These are phyloP conservation scores for Zalophus californianus DNA, from an alignment of 2,797 vertebrate species.

Conservation along the genomic window DNA sequence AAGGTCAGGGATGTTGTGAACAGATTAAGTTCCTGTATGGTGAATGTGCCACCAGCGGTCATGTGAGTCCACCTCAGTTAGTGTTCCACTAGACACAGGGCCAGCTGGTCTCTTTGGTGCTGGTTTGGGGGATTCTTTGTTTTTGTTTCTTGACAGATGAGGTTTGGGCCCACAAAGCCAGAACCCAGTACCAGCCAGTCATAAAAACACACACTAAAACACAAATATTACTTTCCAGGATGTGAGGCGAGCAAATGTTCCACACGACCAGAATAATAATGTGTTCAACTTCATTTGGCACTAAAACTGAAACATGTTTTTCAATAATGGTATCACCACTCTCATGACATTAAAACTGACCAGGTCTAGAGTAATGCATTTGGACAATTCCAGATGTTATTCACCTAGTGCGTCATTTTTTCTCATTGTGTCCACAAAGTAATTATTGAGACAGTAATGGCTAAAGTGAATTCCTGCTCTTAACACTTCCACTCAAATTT, in stretches of 20 bases:
- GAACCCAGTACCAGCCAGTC: background rate
- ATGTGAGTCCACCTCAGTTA: background rate
- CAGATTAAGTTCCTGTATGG: background rate
- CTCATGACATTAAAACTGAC: conserved; percentile 23
- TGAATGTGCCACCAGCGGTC: background rate
- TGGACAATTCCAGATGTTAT: conserved; percentile 21
- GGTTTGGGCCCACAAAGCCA: conserved; percentile 8
- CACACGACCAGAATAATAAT: background rate
- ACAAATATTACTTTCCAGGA: conserved; percentile 7
- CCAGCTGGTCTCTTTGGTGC: conserved; percentile 39
- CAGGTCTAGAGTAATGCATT: background rate
- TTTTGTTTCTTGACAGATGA: conserved; percentile 45
- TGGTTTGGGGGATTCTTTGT: background rate
- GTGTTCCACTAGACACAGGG: background rate
- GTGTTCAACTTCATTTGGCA: background rate
- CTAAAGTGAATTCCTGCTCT: background rate
- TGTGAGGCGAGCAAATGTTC: background rate
- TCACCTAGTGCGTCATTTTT: conserved; percentile 29
- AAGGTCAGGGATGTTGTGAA: conserved; percentile 1
- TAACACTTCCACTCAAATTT: background rate
- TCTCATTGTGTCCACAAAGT: background rate
- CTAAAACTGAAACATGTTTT: background rate
- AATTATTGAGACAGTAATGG: background rate
- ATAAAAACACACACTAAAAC: conserved; percentile 47
- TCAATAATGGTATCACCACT: background rate